Conservation (phyloP, 2,797 vertebrate genomes). For the Brachyalestes nurse region DNA sequence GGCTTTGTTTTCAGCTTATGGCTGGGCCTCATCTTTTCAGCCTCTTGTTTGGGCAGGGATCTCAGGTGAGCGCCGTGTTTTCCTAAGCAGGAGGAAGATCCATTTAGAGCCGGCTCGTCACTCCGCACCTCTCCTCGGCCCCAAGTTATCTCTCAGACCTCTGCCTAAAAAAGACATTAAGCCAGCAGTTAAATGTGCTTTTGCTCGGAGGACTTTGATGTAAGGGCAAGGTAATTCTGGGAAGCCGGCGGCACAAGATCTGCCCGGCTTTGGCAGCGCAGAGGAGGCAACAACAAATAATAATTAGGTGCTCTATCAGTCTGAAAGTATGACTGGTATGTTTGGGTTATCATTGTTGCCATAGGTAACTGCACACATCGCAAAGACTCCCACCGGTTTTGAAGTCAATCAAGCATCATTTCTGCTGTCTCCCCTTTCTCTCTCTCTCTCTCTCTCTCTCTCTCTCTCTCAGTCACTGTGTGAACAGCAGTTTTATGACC, state of each 20-base stretch:
- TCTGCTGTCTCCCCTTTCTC: not conserved
- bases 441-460: constrained; percentile 13
- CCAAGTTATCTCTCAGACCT: constrained; percentile 38
- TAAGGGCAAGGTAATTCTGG: constrained; percentile 53
- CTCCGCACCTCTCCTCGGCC: constrained; percentile 60
- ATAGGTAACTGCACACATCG: constrained; percentile 52
- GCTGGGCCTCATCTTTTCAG: constrained; percentile 55
- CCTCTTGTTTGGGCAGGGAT: constrained; percentile 49
- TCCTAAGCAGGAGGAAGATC: constrained; percentile 33
- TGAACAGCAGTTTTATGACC: constrained; percentile 43
- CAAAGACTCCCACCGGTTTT: constrained; percentile 48
- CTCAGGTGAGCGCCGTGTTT: constrained; percentile 54
- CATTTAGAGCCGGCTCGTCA: constrained; percentile 51
- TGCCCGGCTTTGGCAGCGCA: constrained; percentile 39
- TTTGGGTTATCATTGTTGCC: constrained; percentile 58
- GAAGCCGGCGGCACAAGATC: constrained; percentile 38
- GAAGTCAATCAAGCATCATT: constrained; percentile 47
- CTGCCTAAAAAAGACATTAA: constrained; percentile 45
- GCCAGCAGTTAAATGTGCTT: constrained; percentile 47
- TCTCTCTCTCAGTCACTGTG: constrained; percentile 12
- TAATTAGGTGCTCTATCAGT: constrained; percentile 57
- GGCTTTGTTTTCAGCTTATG: constrained; percentile 61
- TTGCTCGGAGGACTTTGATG: constrained; percentile 54
- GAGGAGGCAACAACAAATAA: constrained; percentile 58
- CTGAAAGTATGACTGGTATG: constrained; percentile 59